Percentiles rank a stretch among this genome's conserved stretches.
phyloP scores from a whole-genome alignment of 2,888 invertebrate genomes.

The Stenodema calcarata region DNA sequence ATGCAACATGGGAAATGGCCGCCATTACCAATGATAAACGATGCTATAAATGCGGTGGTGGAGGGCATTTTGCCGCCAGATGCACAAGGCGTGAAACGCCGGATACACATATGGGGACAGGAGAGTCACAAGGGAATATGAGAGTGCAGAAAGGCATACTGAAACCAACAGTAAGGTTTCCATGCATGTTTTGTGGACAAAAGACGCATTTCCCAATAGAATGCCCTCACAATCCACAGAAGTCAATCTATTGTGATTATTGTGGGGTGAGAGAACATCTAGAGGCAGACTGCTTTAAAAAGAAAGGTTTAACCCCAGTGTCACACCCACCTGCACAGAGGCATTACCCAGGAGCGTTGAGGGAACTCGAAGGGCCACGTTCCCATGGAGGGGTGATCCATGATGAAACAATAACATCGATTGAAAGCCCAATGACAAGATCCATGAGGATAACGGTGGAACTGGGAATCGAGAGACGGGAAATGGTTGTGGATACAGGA shows the following conservation, averaged over 20 bases:
- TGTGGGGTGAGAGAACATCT: not conserved
- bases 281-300: not conserved
- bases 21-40: not conserved
- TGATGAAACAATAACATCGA: not conserved
- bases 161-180: not conserved
- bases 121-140: too few species aligned
- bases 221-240: not conserved
- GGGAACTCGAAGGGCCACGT: too few species aligned
- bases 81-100: not conserved
- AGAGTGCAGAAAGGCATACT: not conserved
- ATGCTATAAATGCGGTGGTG: not conserved
- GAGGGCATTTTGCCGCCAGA: not conserved
- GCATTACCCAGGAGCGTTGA: not conserved
- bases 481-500: not conserved
- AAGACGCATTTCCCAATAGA: not conserved
- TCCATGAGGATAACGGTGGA: not conserved
- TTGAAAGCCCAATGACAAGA: not conserved
- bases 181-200: not conserved
- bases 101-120: not conserved
- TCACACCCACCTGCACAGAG: too few species aligned
- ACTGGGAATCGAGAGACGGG: not conserved
- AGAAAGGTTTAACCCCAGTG: not conserved
- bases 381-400: not conserved
- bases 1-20: not conserved
- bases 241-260: not conserved